Evolutionary conservation across 1,140 invertebrate species (phyloP).

Genomic region (Orius insidiosus): DNA sequence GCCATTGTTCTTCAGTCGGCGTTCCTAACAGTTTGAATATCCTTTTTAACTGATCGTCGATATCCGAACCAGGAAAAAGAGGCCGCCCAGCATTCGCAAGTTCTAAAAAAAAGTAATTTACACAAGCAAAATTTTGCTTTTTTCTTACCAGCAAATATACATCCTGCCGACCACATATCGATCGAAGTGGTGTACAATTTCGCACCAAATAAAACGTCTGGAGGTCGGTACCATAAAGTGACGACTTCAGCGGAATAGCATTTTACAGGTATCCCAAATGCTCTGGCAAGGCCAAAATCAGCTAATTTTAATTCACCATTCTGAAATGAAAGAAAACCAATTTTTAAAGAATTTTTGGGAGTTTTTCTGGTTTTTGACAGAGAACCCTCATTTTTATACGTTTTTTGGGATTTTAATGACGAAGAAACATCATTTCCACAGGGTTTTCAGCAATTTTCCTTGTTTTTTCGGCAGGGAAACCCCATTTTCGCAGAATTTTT

Average conservation of each 20-base stretch:
- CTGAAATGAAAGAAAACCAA: conserved; percentile 27
- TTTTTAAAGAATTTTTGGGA: too few species aligned
- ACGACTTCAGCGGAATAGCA: conserved; percentile 98
- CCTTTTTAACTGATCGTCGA: conserved; percentile 95
- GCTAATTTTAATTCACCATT: conserved; percentile 95
- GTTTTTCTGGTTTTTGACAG: too few species aligned
- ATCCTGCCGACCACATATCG: conserved; percentile 99
- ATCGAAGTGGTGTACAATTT: conserved; percentile 98
- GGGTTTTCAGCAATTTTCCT: too few species aligned
- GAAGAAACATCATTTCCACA: too few species aligned
- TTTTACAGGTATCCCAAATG: conserved; percentile 97
- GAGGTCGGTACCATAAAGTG: conserved; percentile 90
- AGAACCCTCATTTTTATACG: too few species aligned
- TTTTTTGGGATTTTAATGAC: too few species aligned
- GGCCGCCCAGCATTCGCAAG: conserved; percentile 69
- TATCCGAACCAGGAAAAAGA: conserved; percentile 86
- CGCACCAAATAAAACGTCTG: conserved; percentile 97
- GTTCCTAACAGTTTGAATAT: conserved; percentile 97
- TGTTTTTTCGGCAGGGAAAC: too few species aligned
- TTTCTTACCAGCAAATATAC: conserved; percentile 93
- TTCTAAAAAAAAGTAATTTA: conserved; percentile 30
- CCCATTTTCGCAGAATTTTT: too few species aligned
- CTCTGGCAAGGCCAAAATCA: conserved; percentile 95
- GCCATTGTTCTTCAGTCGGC: conserved; percentile 91
- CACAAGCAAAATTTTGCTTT: too few species aligned